Evolutionary conservation across 30 jellyfish, hydroid and myxozoan species (phyloP), one percentile per base, ranked within the genome.

Genomic region (Aurelia sp.): DNA sequence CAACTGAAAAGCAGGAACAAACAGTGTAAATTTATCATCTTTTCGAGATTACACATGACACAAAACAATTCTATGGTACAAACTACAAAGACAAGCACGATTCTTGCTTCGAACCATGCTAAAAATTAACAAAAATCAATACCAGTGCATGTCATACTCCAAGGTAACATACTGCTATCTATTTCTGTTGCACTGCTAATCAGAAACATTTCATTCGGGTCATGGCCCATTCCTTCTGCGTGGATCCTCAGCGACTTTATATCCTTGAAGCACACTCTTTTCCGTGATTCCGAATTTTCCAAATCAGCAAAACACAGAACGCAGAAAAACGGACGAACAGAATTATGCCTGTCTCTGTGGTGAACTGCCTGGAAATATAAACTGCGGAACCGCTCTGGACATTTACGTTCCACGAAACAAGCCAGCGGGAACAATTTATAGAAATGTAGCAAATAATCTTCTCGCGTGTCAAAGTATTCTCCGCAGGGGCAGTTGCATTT

Each of bases 311-410:
- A 67, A 67, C 98, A 92, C 15, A 62, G 77, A 10, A 86, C 90
- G 76, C 98, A 92, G 68, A 6, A 73, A 74, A 70, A 92, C 2
- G 98, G 98, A 19, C 84, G 80, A 27, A 73, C 87, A 51, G 95
- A 63, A 58, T 20, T 59, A 59, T 92, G 98, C 52, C 51, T 92
- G 57, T 80, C 90, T 22, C 85, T 66, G 75, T 92, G 98, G 63
- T 92, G 98, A 8, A 72, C 80, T 19, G 98, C 98, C 68, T 92
- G 98, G 47, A 75, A 92, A 47, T 79, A 92, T 47, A 86, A 53
- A 61, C 97, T 70, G 52, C 98, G 98, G 74, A 92, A 92, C 21
- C 98, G 87, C 62, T 92, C 98, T 4, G 98, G 98, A 67, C 98
- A 92, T 67, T 92, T 92, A 15, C 98, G 71, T n/a, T 78, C 90